phyloP scores from a whole-genome alignment of 1,140 invertebrate genomes.

The Heterodera carotae region DNA sequence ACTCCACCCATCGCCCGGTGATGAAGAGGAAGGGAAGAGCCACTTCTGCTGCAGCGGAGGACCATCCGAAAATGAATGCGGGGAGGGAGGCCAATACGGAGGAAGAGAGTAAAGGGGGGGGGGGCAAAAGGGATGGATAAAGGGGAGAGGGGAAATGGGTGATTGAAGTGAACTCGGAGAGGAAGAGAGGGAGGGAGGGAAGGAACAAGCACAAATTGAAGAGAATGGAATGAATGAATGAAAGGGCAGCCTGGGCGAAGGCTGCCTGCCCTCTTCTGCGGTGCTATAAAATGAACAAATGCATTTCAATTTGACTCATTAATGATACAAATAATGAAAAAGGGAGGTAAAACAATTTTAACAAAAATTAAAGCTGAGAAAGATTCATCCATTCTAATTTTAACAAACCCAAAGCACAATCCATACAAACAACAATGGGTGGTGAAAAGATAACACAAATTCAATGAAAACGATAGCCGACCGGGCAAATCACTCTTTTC shows the following conservation, averaged over 20 bases:
- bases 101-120: background rate
- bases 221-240: background rate
- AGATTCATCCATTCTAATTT: no score
- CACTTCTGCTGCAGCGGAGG: background rate
- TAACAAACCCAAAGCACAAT: no score
- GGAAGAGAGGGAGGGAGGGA: background rate
- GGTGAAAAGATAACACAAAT: background rate
- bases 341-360: no score
- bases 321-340: no score
- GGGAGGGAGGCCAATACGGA: background rate
- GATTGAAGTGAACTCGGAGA: background rate
- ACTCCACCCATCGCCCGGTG: background rate
- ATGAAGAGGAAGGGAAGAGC: background rate
- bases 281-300: no score
- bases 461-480: background rate
- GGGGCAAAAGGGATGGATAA: slow-evolving; percentile 2
- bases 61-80: background rate
- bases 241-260: background rate
- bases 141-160: background rate
- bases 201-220: background rate
- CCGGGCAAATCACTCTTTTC: background rate
- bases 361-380: no score
- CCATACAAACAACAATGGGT: background rate
- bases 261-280: no score
- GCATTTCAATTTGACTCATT: no score